Conservation (phyloP, 2,797 vertebrate genomes). For the Chrosomus eos region DNA sequence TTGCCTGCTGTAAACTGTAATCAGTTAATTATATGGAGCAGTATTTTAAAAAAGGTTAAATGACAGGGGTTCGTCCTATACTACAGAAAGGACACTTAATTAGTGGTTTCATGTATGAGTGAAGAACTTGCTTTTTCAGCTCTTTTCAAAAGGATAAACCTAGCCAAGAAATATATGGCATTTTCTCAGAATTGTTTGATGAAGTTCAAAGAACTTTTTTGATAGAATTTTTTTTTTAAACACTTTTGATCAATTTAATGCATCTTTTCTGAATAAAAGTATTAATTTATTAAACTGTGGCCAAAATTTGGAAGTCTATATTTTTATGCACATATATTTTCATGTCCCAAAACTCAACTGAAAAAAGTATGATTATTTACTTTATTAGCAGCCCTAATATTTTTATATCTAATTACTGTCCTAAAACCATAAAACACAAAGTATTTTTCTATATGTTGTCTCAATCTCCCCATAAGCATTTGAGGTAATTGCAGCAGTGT, state of each 20-base stretch:
- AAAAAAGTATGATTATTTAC: background rate
- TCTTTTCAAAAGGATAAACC: slow-evolving; percentile 1
- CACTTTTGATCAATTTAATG: background rate
- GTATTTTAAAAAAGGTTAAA: slow-evolving; percentile 34
- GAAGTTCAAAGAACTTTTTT: background rate
- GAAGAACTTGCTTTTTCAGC: slow-evolving; percentile 19
- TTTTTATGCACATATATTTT: background rate
- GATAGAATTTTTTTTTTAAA: too few relatives aligned
- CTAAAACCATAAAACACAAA: background rate
- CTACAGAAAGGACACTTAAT: slow-evolving; percentile 30
- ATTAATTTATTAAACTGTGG: background rate
- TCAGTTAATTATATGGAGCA: slow-evolving; percentile 32
- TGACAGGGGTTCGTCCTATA: slow-evolving; percentile 5
- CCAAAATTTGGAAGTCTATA: background rate
- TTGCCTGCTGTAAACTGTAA: slow-evolving; percentile 14
- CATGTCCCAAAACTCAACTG: too few relatives aligned
- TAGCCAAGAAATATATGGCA: background rate
- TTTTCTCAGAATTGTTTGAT: background rate
- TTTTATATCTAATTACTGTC: background rate
- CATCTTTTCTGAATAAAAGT: background rate
- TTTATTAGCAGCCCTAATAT: background rate
- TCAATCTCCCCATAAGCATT: background rate
- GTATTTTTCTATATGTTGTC: background rate
- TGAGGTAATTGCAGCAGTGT: background rate
- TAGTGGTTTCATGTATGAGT: slow-evolving; percentile 34